These are phyloP conservation scores for Parotocinclus haroldoi DNA, from an alignment of 2,797 vertebrate species.

Conservation along the genomic window DNA sequence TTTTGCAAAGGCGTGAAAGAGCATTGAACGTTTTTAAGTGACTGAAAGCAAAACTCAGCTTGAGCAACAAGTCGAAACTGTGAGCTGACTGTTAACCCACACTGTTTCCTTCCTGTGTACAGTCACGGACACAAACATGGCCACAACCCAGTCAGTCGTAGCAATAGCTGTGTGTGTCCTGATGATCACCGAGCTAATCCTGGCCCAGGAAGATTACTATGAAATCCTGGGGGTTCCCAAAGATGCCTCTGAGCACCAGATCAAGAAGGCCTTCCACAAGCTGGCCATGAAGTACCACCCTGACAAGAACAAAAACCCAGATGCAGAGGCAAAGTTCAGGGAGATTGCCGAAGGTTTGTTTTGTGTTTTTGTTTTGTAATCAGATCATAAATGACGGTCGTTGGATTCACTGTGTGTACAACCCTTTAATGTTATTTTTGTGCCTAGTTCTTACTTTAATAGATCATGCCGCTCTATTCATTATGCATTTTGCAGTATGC, in stretches of 20 bases:
- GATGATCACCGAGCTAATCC: conserved; percentile 91
- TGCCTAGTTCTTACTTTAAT: too few relatives aligned
- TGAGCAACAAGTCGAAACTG: not conserved
- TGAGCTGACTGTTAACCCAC: conserved; percentile 9
- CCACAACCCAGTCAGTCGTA: conserved; percentile 80
- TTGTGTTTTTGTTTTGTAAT: too few relatives aligned
- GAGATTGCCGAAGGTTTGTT: conserved; percentile 91
- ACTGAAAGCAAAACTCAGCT: too few relatives aligned
- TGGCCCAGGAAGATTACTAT: conserved; percentile 90
- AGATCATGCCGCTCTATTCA: too few relatives aligned
- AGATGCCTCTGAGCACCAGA: conserved; percentile 89
- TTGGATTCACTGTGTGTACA: too few relatives aligned
- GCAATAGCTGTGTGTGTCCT: conserved; percentile 85
- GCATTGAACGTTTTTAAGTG: too few relatives aligned
- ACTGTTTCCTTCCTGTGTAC: conserved; percentile 58
- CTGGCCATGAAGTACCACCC: conserved; percentile 94
- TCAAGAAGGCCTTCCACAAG: conserved; percentile 96
- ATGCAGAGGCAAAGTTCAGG: conserved; percentile 89
- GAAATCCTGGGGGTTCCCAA: conserved; percentile 88
- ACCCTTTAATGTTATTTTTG: too few relatives aligned
- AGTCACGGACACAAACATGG: conserved; percentile 70
- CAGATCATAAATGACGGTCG: too few relatives aligned
- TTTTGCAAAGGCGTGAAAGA: too few relatives aligned
- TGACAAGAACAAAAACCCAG: conserved; percentile 91
- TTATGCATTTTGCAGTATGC: too few relatives aligned